Base-by-base conservation (phyloP, 2,888 invertebrate genomes). In the Ochropacha duplaris region DNA sequence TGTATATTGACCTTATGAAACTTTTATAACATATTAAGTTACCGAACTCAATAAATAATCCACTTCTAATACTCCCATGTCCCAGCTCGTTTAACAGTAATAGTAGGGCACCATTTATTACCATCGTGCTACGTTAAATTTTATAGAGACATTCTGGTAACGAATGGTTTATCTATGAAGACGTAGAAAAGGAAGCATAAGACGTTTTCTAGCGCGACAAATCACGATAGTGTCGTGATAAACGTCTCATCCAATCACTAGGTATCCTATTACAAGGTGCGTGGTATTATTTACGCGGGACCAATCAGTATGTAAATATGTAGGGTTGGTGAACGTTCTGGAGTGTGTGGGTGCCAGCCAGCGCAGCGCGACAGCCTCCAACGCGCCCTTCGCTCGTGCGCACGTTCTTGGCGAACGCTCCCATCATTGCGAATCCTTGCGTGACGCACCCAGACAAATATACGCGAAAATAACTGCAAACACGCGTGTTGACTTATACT, bases 281-380 rank as follows among this genome's bases (percentile, higher is more conserved):
- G 75, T 83, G 78, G 81, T 83, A 81, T 83, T 86, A 84, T 87
- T 86, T 86, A 86, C 79, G 82, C 82, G 76, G 74, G 74, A 79
- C 80, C 87, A 89, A 91, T 91, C 90, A 88, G 86, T 89, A 90
- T 91, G 90, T 84, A 87, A 91, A 91, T 73, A 95, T 86, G 81
- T 87, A 76, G 87, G 88, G 87, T 90, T 85, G 88, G 88, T 88
- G 90, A 92, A 90, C 76, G 90, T 82, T 88, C 90, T 86, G 80
- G 83, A 81, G 79, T 81, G 89, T 83, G 91, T 90, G 90, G 88
- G 91, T 81, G 90, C 78, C 73, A 79, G 78, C 70, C 78, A 69
- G 78, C 73, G 68, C 72, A 66, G 61, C 66, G 76, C 75, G 76
- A 80, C 87, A 90, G 90, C 88, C 87, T 90, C 72, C 79, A 76